phyloP scores from a whole-genome alignment of 2,797 vertebrate genomes.

The Bradypodion pumilum region DNA sequence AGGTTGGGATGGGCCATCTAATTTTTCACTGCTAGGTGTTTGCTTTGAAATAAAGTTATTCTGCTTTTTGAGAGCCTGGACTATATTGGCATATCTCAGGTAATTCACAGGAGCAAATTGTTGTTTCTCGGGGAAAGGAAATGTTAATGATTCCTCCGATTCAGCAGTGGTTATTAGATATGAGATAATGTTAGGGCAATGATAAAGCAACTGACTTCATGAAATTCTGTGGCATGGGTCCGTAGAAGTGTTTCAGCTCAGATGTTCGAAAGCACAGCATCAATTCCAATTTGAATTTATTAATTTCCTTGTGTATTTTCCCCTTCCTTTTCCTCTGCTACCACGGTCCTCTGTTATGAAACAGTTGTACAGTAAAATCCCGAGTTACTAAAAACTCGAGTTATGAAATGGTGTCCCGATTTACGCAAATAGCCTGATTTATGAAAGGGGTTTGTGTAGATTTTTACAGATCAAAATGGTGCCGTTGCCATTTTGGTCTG shows the following conservation, averaged over 20 bases:
- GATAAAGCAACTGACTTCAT: background rate
- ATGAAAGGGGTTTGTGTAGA: too few species aligned
- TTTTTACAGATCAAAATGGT: too few species aligned
- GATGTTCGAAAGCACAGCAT: background rate
- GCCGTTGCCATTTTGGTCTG: too few species aligned
- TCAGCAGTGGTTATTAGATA: background rate
- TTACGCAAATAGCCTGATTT: too few species aligned
- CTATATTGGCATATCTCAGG: background rate
- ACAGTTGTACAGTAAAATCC: too few species aligned
- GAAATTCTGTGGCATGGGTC: background rate
- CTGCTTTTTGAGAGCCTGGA: fast-evolving
- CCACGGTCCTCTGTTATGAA: too few species aligned
- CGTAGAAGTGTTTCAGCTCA: background rate
- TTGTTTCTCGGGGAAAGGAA: background rate
- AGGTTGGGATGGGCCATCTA: background rate
- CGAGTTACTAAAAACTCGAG: background rate
- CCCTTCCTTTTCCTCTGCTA: background rate
- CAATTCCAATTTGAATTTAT: background rate
- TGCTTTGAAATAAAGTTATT: background rate
- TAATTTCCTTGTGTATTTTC: background rate
- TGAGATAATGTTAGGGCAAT: background rate
- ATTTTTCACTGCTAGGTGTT: fast-evolving
- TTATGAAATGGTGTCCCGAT: too few species aligned
- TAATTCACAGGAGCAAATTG: slow-evolving; percentile 5
- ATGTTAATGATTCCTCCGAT: background rate